These are phyloP conservation scores for Betta splendens DNA, from an alignment of 2,797 vertebrate species.

Conservation along the genomic window DNA sequence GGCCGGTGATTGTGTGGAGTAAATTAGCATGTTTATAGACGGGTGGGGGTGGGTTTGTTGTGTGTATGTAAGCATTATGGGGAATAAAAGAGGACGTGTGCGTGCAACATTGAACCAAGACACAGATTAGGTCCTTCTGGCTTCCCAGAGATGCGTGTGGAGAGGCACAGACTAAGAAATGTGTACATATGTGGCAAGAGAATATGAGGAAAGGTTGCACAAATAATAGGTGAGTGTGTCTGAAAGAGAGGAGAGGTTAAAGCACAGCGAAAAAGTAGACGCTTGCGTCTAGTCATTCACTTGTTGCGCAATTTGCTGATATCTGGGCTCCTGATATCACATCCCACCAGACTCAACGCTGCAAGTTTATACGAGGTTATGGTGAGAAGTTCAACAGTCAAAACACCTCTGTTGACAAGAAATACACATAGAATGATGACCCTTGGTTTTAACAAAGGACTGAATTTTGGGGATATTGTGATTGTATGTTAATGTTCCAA, in stretches of 20 bases:
- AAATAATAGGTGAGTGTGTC: constrained; percentile 45
- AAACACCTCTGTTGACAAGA: constrained; percentile 12
- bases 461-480: constrained; percentile 17
- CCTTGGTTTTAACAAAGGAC: constrained; percentile 29
- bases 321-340: constrained; percentile 28
- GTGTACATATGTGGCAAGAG: constrained; percentile 52
- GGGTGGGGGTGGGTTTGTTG: constrained; percentile 10
- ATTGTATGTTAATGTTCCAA: too few species aligned
- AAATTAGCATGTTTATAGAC: constrained; percentile 8
- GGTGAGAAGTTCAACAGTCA: constrained; percentile 21
- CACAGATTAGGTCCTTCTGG: constrained; percentile 41
- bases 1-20: constrained; percentile 1
- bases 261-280: constrained; percentile 29
- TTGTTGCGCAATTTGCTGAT: constrained; percentile 36
- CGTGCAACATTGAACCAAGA: constrained; percentile 34
- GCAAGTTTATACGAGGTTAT: constrained; percentile 16
- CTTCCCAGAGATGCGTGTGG: constrained; percentile 45
- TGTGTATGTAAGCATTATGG: constrained; percentile 2
- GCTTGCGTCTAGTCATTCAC: constrained; percentile 22
- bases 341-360: constrained; percentile 20
- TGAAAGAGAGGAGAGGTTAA: constrained; percentile 31
- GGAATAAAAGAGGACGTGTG: constrained; percentile 6
- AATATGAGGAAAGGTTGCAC: constrained; percentile 54
- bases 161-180: constrained; percentile 38
- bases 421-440: constrained; percentile 25